These are phyloP conservation scores for Mantis religiosa DNA, from an alignment of 2,888 invertebrate genomes.

Conservation along the genomic window DNA sequence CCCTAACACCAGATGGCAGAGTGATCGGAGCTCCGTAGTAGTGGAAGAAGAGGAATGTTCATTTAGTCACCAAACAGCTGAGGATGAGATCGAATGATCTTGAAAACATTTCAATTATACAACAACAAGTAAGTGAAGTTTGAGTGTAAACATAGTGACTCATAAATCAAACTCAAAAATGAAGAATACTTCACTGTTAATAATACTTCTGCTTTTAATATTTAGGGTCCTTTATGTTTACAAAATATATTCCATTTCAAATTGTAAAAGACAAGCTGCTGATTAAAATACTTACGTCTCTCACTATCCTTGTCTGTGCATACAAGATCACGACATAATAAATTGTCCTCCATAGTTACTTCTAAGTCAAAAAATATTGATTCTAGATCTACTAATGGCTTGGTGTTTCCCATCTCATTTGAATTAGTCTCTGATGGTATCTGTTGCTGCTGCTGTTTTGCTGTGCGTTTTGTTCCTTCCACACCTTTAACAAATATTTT, in stretches of 20 bases:
- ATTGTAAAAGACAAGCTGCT: not conserved
- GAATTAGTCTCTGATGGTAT: not conserved
- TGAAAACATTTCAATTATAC: too few species aligned
- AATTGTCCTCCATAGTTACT: constrained; percentile 76
- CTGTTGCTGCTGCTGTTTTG: not conserved
- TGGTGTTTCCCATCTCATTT: not conserved
- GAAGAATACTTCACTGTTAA: too few species aligned
- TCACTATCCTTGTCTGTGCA: constrained; percentile 66
- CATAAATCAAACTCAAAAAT: too few species aligned
- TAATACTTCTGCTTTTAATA: too few species aligned
- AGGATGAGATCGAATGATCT: too few species aligned
- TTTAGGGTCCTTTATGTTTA: not conserved
- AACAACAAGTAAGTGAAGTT: too few species aligned
- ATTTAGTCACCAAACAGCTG: too few species aligned
- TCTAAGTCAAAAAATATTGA: constrained; percentile 87
- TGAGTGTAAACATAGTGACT: too few species aligned
- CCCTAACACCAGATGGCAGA: too few species aligned
- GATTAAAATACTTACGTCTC: constrained; percentile 48
- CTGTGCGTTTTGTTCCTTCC: not conserved
- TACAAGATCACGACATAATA: constrained; percentile 73
- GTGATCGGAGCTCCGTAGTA: too few species aligned
- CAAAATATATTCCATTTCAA: not conserved
- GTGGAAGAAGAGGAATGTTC: too few species aligned
- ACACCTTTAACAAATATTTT: not conserved
- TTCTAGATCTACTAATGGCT: constrained; percentile 49